Evolutionary conservation across 1,140 invertebrate species (phyloP), one percentile per base, ranked within the genome.

Genomic region (Vanessa tameamea): DNA sequence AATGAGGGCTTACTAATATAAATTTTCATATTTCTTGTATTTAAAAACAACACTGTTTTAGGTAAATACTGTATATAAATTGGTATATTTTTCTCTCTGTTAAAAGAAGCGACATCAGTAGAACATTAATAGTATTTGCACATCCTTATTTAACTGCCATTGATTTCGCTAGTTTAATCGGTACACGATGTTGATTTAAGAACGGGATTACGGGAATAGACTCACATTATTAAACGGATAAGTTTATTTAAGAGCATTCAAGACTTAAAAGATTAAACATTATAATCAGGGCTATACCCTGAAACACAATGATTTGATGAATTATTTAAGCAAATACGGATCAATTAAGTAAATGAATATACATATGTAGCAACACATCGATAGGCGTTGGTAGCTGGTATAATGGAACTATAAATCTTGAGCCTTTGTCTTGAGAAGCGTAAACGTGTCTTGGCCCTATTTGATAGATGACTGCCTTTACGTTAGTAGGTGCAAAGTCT

Each of bases 391-490:
- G 53, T 71, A 16, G 64, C 51, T 47, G 55, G 64, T 71, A 61
- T 71, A 75, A 75, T 75, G 73, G 69, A 71, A 75, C 64, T 14
- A 75, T 75, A 70, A 75, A 75, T 75, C 73, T 75, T 59, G 55
- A 65, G 68, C 68, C 64, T 70, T 75, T 75, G 73, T 70, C 73
- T 61, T 26, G 53, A 51, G 70, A 55, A 64, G 69, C 68, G 64
- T 70, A 57, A 71, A 75, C 64, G 61, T n/a, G 64, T 31, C 66
- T 16, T 12, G 73, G 23, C 73, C 48, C 68, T 47, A 47, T 69
- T 75, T 71, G 68, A 75, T 75, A 53, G 73, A 71, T 75, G 73
- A 64, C 47, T 71, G 65, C 50, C 65, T 74, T 68, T 69, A 74
- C 55, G 59, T n/a, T 50, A 43, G 50, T 47, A 64, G 72, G 47